These are phyloP conservation scores for Mormyrops attenuatus DNA, from an alignment of 2,797 vertebrate genomes.

Conservation along the genomic window DNA sequence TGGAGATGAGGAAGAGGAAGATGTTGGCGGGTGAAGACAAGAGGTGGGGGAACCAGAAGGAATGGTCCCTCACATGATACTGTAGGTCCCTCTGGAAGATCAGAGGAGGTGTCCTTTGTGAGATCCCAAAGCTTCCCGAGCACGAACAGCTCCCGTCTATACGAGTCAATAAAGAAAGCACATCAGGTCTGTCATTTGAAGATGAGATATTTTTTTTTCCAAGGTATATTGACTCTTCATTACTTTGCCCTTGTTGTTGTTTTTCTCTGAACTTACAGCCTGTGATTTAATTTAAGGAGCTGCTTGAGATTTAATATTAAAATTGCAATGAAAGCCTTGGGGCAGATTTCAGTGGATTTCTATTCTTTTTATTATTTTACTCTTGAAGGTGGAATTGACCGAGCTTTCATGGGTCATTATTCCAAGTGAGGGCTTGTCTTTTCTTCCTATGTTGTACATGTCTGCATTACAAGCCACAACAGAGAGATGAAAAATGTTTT, in stretches of 20 bases:
- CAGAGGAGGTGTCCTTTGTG: neutral
- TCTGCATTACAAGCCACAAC: slow-evolving; percentile 61
- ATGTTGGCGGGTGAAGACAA: neutral
- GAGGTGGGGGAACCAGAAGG: neutral
- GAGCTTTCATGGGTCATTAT: slow-evolving; percentile 43
- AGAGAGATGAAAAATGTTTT: slow-evolving; percentile 63
- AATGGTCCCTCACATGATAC: neutral
- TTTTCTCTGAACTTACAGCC: slow-evolving; percentile 18
- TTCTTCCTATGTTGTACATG: slow-evolving; percentile 52
- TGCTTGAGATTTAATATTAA: slow-evolving; percentile 44
- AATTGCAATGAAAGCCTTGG: slow-evolving; percentile 44
- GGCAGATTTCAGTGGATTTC: slow-evolving; percentile 37
- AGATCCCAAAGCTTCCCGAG: neutral
- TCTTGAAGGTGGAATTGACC: slow-evolving; percentile 31
- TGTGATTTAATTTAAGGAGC: slow-evolving; percentile 32
- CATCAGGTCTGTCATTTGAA: neutral
- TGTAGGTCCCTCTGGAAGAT: neutral
- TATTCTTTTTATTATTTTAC: slow-evolving; percentile 47
- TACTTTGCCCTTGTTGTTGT: slow-evolving; percentile 3
- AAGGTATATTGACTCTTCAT: neutral
- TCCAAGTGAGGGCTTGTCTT: slow-evolving; percentile 14
- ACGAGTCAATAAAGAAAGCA: neutral
- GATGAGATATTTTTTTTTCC: neutral
- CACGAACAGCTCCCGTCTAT: neutral
- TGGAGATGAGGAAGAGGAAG: slow-evolving; percentile 21